phyloP scores from a whole-genome alignment of 2,888 invertebrate species.

The Sesia bembeciformis region DNA sequence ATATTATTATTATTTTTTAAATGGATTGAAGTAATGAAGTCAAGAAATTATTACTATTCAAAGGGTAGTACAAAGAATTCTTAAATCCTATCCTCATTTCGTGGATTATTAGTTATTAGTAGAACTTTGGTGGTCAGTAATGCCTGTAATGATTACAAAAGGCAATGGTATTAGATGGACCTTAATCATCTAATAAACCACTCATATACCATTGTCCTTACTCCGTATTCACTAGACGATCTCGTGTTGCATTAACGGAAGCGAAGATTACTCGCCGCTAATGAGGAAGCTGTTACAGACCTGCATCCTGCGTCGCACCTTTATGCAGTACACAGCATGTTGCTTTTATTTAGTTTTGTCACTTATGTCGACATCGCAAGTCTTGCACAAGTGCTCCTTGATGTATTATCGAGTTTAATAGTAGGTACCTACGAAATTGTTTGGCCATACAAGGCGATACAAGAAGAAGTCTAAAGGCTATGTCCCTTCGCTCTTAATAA shows the following conservation, averaged over 20 bases:
- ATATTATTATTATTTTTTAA: too few relatives aligned
- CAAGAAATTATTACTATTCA: too few relatives aligned
- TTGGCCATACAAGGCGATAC: background rate
- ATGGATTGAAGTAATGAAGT: too few relatives aligned
- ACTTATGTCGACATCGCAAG: too few relatives aligned
- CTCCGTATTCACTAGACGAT: background rate
- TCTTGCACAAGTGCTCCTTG: background rate
- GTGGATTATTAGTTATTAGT: too few relatives aligned
- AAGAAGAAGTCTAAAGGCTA: background rate
- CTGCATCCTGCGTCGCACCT: background rate
- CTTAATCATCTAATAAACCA: background rate
- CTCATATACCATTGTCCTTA: too few relatives aligned
- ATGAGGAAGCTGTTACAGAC: conserved; percentile 60
- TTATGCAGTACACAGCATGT: background rate
- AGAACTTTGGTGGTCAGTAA: too few relatives aligned
- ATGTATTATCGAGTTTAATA: background rate
- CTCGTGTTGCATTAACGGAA: conserved; percentile 29
- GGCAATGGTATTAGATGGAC: background rate
- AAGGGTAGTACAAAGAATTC: too few relatives aligned
- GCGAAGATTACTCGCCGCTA: conserved; percentile 48
- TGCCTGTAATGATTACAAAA: too few relatives aligned
- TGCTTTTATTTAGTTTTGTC: too few relatives aligned
- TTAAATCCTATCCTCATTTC: too few relatives aligned
- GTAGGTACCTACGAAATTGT: background rate
- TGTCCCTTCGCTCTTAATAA: background rate